Evolutionary conservation across 2,113 vertebrate species (phyloP), one percentile per base, ranked within the genome.

Genomic region (Carollia perspicillata): DNA sequence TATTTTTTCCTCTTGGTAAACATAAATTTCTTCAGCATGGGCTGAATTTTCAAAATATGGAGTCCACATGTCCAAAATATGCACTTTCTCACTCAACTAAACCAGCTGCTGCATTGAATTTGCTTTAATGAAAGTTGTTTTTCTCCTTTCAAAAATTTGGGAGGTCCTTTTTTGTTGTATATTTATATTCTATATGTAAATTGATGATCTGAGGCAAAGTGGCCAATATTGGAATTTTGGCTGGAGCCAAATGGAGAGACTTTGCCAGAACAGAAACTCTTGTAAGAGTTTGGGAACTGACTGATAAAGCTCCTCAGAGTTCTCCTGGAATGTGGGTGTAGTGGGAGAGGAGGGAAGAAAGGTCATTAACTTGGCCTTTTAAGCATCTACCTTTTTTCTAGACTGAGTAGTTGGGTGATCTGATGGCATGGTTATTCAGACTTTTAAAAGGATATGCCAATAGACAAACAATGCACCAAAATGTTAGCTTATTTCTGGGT

Each of bases 21-120:
- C 35, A 1, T 33, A 83, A 47, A 47, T 94, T 87, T 86, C 51
- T 77, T 69, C 23, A 75, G 60, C 2, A 37, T 65, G 53, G 83
- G 16, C 75, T 63, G 42, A 79, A 1, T 94, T 75, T 95, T 84
- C 71, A 89, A 84, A 95, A 90, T 42, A 90, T 17, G 55, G 77
- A 49, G 23, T 12, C 33, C 49, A 69, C 28, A 30, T 94, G 65
- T 90, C 79, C 47, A 49, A 49, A 35, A 11, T 53, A 63, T 17
- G 4, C 47, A 80, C 33, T 94, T 69, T 7, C 44, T 80, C 8
- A 14, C 42, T 42, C 35, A 84, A 26, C 30, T 66, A 81, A 47
- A 28, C 18, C n/a, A 78, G 16, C 40, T 90, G 79, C 71, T 42
- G 28, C 9, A 28, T 2, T 80, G 49, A 72, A 69, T 78, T 65